Evolutionary conservation across 2,888 invertebrate genomes (phyloP).

Genomic region (Augochlorella aurata): DNA sequence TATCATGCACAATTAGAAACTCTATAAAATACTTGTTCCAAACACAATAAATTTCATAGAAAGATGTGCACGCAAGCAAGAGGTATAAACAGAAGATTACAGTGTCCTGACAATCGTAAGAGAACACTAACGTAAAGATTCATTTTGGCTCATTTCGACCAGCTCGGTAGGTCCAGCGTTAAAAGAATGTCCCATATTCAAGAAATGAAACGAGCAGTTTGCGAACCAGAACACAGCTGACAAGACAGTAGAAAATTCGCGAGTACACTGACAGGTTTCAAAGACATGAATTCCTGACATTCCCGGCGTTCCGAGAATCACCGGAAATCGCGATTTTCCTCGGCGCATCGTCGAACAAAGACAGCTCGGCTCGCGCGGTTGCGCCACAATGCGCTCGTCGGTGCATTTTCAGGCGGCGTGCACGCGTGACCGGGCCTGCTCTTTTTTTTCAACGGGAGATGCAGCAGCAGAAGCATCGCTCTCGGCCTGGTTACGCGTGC

Average conservation of each 20-base stretch:
- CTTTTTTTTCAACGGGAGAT: constrained; percentile 27
- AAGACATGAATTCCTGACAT: not conserved
- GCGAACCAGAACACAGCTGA: too few species aligned
- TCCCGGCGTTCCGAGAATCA: not conserved
- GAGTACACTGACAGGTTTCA: not conserved
- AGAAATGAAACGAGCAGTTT: not conserved
- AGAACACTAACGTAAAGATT: too few species aligned
- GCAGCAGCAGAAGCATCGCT: not conserved
- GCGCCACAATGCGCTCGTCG: constrained; percentile 28
- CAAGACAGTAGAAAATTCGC: not conserved
- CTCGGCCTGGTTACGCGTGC: constrained; percentile 14
- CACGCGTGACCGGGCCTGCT: constrained; percentile 33
- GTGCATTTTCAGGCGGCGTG: constrained; percentile 7
- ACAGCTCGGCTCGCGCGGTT: not conserved
- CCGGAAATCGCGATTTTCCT: constrained; percentile 19
- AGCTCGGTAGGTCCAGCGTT: too few species aligned
- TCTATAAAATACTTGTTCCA: too few species aligned
- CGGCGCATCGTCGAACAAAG: not conserved
- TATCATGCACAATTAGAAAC: too few species aligned
- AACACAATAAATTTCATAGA: too few species aligned
- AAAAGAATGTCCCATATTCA: too few species aligned
- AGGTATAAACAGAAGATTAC: too few species aligned
- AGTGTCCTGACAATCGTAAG: too few species aligned
- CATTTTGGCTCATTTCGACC: too few species aligned
- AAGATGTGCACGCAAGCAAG: too few species aligned